Evolutionary conservation across 2,888 invertebrate species (phyloP).

Genomic region (Rhamphomyia laevipes): DNA sequence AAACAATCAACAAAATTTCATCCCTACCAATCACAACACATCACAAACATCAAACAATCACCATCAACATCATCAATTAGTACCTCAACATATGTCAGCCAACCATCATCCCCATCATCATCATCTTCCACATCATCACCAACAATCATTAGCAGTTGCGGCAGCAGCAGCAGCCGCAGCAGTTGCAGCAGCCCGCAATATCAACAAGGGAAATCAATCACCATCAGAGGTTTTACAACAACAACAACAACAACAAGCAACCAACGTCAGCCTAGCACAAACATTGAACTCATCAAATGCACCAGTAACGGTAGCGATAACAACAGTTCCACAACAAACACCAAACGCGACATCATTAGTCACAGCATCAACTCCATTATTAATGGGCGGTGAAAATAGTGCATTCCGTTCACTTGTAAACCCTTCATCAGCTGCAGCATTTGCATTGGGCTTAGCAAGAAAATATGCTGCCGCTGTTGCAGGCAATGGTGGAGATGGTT

Average conservation of each 20-base stretch:
- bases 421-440: conserved; percentile 47
- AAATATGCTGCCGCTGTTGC: conserved; percentile 25
- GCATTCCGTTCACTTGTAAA: conserved; percentile 68
- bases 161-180: conserved; percentile 20
- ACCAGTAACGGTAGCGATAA: conserved; percentile 42
- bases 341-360: conserved; percentile 27
- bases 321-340: conserved; percentile 20
- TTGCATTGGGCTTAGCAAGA: conserved; percentile 33
- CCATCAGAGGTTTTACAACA: neutral
- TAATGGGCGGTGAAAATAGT: conserved; percentile 84
- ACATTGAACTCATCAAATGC: conserved; percentile 26
- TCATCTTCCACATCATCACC: conserved; percentile 12
- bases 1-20: conserved; percentile 3
- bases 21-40: conserved; percentile 2
- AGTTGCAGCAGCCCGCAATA: conserved; percentile 4
- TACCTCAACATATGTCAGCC: conserved; percentile 5
- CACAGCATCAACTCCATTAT: conserved; percentile 42
- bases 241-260: neutral
- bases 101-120: conserved; percentile 10
- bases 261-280: conserved; percentile 15
- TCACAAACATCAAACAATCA: conserved; percentile 4
- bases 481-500: conserved; percentile 9
- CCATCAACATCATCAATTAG: neutral
- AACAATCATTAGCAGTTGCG: conserved; percentile 7
- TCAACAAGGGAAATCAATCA: conserved; percentile 6